Evolutionary conservation across 2,888 invertebrate species (phyloP), one percentile per base, ranked within the genome.

Genomic region (Zonitis immaculata): DNA sequence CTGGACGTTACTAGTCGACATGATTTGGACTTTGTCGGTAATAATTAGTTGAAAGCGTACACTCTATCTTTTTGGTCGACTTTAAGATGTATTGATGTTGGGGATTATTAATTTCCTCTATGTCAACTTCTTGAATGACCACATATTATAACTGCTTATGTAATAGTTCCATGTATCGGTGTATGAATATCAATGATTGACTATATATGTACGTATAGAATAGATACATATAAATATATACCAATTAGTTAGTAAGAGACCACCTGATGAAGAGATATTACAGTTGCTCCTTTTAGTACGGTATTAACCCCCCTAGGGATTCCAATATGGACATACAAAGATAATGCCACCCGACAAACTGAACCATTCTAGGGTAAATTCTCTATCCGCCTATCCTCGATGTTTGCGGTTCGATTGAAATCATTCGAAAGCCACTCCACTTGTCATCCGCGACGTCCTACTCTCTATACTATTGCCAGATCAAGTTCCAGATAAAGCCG

Each of bases 381-480:
- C 56, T 59, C 47, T 56, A 60, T 60, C 61, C 55, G 58, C 51
- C 60, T 57, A 55, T 63, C 49, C 60, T 49, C 58, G 59, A 61
- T 70, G 67, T 73, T 72, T 72, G 71, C 72, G 69, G 68, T 73
- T 71, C 71, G 69, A 73, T 71, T 71, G 72, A 70, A 72, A 71
- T 71, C 68, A 69, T 68, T 72, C 66, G 66, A 70, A 72, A 73
- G 69, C 70, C 68, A 70, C 69, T 69, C 65, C 65, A 68, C 66
- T 71, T 73, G 71, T 70, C 73, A 71, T 68, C 67, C 67, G 63
- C 65, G 64, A 66, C 64, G 66, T 58, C 57, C 54, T 52, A 49
- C 54, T 57, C 49, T 44, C n/a, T n/a, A n/a, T n/a, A 52, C 51
- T 43, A 48, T 28, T n/a, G 44, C 43, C 52, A 68, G 69, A 71